phyloP scores from a whole-genome alignment of 2,888 invertebrate species.

The Mythimna vitellina region DNA sequence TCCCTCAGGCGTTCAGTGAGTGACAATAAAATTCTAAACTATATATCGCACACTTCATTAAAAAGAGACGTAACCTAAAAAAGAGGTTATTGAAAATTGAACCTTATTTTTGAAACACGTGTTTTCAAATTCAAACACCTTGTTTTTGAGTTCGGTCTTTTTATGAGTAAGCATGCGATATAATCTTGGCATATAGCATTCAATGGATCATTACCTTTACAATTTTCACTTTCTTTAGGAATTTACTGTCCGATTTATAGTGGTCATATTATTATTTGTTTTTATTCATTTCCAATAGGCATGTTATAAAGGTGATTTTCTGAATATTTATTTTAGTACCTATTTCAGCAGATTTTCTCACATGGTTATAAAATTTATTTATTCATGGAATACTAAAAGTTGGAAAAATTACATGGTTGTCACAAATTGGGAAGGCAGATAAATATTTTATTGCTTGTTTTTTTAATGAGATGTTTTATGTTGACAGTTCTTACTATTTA shows the following conservation, averaged over 20 bases:
- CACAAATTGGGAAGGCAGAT: neutral
- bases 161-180: too few relatives aligned
- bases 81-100: too few relatives aligned
- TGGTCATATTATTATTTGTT: conserved; percentile 54
- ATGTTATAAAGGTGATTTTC: conserved; percentile 32
- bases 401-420: neutral
- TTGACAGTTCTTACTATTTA: conserved; percentile 6
- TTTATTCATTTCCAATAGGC: conserved; percentile 42
- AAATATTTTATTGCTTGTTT: conserved; percentile 34
- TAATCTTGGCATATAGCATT: conserved; percentile 10
- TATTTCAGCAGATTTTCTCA: conserved; percentile 50
- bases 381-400: conserved; percentile 42
- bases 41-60: too few relatives aligned
- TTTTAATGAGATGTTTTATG: neutral
- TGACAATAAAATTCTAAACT: neutral
- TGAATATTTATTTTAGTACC: conserved; percentile 40
- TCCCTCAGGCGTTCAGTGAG: too few relatives aligned
- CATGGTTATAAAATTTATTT: conserved; percentile 44
- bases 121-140: too few relatives aligned
- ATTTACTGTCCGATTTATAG: conserved; percentile 54
- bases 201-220: neutral
- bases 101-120: too few relatives aligned
- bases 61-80: too few relatives aligned
- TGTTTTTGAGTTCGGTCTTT: too few relatives aligned
- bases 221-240: conserved; percentile 61